These are phyloP conservation scores for Accipiter cooperii DNA, from an alignment of 2,113 vertebrate genomes.

Conservation along the genomic window DNA sequence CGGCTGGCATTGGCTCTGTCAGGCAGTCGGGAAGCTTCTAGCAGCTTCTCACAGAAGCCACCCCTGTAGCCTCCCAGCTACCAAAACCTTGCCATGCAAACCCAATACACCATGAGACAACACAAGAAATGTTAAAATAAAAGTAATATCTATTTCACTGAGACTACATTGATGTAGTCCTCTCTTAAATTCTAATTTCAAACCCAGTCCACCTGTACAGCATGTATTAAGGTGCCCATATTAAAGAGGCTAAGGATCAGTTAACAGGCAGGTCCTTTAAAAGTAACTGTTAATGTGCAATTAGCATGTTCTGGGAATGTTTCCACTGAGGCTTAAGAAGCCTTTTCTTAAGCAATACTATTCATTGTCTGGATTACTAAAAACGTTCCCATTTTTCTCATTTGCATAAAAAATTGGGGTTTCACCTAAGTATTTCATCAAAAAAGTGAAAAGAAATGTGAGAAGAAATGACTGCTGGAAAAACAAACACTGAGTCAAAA, in stretches of 20 bases:
- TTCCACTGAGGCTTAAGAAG: neutral
- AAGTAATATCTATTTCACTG: neutral
- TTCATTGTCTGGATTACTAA: neutral
- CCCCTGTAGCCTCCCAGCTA: too few species aligned
- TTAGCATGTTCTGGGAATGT: neutral
- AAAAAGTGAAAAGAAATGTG: neutral
- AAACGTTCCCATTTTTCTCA: neutral
- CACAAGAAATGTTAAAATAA: neutral
- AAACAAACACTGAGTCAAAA: neutral
- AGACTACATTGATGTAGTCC: neutral
- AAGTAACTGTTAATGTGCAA: neutral
- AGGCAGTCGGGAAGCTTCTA: too few species aligned
- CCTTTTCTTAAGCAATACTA: neutral
- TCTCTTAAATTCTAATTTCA: neutral
- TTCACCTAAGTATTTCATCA: neutral
- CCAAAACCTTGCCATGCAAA: too few species aligned
- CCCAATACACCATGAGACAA: neutral
- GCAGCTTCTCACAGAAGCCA: too few species aligned
- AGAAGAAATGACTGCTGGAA: neutral
- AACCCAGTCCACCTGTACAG: rapidly evolving
- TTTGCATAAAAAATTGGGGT: neutral
- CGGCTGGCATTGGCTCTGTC: too few species aligned
- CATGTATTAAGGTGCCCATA: neutral
- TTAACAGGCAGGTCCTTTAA: neutral
- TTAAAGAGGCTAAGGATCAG: neutral